These are phyloP conservation scores for Chiridota heheva DNA, from an alignment of 35 echinoderm and acorn worm genomes.

Conservation along the genomic window DNA sequence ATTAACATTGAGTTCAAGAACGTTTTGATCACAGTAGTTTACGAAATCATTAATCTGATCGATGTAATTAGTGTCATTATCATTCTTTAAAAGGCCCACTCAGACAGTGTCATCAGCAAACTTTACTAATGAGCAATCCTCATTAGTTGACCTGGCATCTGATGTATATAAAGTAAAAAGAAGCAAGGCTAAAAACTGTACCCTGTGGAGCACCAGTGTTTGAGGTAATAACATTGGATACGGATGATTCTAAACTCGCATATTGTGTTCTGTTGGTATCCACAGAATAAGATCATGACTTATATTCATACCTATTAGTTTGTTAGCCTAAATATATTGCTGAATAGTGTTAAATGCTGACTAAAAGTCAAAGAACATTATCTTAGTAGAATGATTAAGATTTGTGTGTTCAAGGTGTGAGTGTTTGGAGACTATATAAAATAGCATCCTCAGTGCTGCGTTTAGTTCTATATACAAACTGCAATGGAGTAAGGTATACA, in stretches of 20 bases:
- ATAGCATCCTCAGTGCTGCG: slow-evolving; percentile 28
- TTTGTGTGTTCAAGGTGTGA: not conserved
- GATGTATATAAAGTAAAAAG: slow-evolving; percentile 46
- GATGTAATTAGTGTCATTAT: slow-evolving; percentile 18
- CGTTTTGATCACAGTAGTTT: slow-evolving; percentile 12
- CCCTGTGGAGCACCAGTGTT: no score
- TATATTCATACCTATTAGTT: slow-evolving; percentile 1
- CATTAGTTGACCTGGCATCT: not conserved
- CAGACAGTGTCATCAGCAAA: slow-evolving; percentile 37
- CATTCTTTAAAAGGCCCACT: slow-evolving; percentile 21
- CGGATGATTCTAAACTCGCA: no score
- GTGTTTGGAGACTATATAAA: not conserved
- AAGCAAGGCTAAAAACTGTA: not conserved
- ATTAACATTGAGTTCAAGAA: slow-evolving; percentile 31
- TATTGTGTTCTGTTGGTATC: not conserved
- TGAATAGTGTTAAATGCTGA: slow-evolving; percentile 57
- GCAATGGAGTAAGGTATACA: not conserved
- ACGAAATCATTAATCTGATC: slow-evolving; percentile 19
- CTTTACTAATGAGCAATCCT: slow-evolving; percentile 14
- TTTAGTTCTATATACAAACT: not conserved
- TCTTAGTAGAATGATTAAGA: not conserved
- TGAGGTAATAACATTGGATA: no score
- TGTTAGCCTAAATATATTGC: slow-evolving; percentile 24
- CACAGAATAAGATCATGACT: not conserved
- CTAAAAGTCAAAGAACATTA: slow-evolving; percentile 47